Evolutionary conservation across 2,113 vertebrate genomes (phyloP), one percentile per base, ranked within the genome.

Genomic region (Melanostigma gelatinosum): DNA sequence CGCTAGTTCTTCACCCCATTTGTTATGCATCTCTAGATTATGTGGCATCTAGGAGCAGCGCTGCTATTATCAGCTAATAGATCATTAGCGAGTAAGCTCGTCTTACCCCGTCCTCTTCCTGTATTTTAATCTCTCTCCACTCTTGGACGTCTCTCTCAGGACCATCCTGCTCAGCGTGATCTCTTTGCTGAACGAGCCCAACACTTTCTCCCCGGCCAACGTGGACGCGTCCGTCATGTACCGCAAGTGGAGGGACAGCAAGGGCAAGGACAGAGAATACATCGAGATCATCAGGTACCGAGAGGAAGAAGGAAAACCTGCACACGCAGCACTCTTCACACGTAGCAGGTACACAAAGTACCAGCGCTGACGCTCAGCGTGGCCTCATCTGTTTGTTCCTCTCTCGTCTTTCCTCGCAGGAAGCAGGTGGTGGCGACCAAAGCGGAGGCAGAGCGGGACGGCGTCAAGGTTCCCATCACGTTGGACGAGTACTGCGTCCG

Each of bases 151-250:
- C 55, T 61, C 40, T 58, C 55, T 44, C 91, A 99, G 98, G 93
- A 99, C 98, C 76, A 99, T 99, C 82, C 96, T 99, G 52, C 96
- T 99, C 82, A 99, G 98, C 0, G 97, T 99, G 36, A 99, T 99
- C 93, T 99, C 98, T 0, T 94, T 99, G 83, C 95, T 99, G 75
- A 99, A 99, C 0, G 98, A 99, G 79, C 98, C 98, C 62, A 99
- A 99, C 95, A 99, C 98, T 0, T 99, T 96, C 73, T 99, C 98
- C 0, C 98, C 98, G 0, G 98, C 98, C 85, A 99, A 99, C 0
- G 98, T 99, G 67, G 98, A 99, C 0, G 97, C 98, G 1, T 99
- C 98, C 0, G 97, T 99, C 87, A 99, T 99, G 98, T 99, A 99
- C 94, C 94, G 98, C 79, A 99, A 96, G 82, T 99, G 98, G 98